These are phyloP conservation scores for Ptychoptera contaminata DNA, from an alignment of 2,888 invertebrate species.

Conservation along the genomic window DNA sequence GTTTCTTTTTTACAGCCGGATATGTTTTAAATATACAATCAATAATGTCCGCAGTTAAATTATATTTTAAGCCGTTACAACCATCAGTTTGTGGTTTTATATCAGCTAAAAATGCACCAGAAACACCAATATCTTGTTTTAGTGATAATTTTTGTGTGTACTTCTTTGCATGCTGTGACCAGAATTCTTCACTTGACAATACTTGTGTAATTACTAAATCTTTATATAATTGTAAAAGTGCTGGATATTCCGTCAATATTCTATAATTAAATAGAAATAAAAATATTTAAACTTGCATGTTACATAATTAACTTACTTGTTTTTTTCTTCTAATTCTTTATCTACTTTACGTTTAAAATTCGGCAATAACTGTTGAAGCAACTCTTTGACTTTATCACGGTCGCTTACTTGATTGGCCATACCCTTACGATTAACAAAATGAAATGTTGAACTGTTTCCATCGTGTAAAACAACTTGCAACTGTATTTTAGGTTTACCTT, in stretches of 20 bases:
- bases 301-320: slow-evolving; percentile 34
- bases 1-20: slow-evolving; percentile 94
- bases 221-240: slow-evolving; percentile 83
- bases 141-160: slow-evolving; percentile 56
- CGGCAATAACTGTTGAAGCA: slow-evolving; percentile 78
- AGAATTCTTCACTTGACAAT: slow-evolving; percentile 94
- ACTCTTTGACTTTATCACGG: slow-evolving; percentile 83
- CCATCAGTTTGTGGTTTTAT: slow-evolving; percentile 96
- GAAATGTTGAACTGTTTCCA: slow-evolving; percentile 90
- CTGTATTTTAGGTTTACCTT: slow-evolving; percentile 94
- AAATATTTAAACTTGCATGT: not conserved
- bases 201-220: slow-evolving; percentile 95
- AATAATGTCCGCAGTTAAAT: slow-evolving; percentile 91
- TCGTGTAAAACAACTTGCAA: slow-evolving; percentile 91
- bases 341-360: slow-evolving; percentile 87
- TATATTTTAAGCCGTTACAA: slow-evolving; percentile 91
- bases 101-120: slow-evolving; percentile 70
- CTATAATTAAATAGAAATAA: slow-evolving; percentile 28
- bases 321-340: slow-evolving; percentile 79
- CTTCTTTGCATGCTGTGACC: slow-evolving; percentile 75
- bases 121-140: slow-evolving; percentile 72
- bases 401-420: slow-evolving; percentile 71
- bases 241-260: slow-evolving; percentile 77
- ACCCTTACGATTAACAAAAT: slow-evolving; percentile 83
- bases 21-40: slow-evolving; percentile 98